Conservation (phyloP, 2,888 invertebrate genomes). For the Eristalinus aeneus region DNA sequence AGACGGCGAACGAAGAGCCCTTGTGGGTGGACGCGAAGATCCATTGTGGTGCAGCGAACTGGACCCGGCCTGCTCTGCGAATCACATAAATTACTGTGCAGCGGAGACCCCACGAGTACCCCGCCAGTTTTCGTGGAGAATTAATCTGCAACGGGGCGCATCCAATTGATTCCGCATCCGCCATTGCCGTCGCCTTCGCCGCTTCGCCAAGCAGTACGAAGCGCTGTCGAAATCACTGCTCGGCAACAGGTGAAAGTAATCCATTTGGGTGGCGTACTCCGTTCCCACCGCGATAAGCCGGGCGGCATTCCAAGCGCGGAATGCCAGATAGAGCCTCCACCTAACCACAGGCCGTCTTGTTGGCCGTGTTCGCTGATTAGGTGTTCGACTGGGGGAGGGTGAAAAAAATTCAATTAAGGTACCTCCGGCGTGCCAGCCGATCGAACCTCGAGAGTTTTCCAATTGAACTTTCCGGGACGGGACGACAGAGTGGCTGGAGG, state of each 20-base stretch:
- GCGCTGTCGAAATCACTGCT: neutral
- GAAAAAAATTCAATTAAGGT: conserved; percentile 52
- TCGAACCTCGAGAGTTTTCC: conserved; percentile 16
- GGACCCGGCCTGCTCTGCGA: neutral
- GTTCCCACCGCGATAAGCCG: conserved; percentile 50
- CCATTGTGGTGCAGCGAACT: neutral
- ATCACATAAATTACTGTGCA: conserved; percentile 21
- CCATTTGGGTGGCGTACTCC: conserved; percentile 47
- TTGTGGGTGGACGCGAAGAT: conserved; percentile 52
- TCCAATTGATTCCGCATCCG: conserved; percentile 36
- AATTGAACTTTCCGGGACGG: conserved; percentile 60
- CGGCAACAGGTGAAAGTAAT: conserved; percentile 56
- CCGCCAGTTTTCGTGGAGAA: conserved; percentile 18
- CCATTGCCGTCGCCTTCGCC: neutral
- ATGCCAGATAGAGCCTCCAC: conserved; percentile 1
- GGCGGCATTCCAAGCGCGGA: conserved; percentile 13
- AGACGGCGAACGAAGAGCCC: conserved; percentile 51
- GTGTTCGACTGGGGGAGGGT: neutral
- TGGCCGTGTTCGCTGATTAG: conserved; percentile 65
- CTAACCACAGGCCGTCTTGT: conserved; percentile 28
- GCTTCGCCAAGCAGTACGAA: no score
- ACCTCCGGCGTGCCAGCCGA: neutral
- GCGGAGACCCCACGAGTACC: neutral
- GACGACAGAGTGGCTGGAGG: conserved; percentile 45
- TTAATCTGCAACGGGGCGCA: conserved; percentile 56